A percentile compares a stretch with the other conserved stretches of the same genome.
These are phyloP conservation scores for Antheraea assamensis DNA, from an alignment of 2,888 invertebrate genomes.

Conservation along the genomic window DNA sequence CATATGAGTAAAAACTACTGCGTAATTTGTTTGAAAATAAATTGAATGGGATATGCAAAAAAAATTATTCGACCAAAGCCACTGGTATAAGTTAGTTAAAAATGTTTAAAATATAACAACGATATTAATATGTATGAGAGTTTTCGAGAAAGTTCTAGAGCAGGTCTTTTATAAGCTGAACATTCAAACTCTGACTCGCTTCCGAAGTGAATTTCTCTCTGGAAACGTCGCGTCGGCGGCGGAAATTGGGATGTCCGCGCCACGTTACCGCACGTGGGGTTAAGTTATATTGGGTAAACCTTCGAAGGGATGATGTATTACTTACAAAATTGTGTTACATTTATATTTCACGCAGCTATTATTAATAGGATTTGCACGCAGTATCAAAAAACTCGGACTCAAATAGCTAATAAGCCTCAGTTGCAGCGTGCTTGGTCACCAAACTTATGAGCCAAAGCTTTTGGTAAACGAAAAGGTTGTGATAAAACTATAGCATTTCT, in stretches of 20 bases:
- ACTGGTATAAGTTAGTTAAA: neutral
- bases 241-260: conserved; percentile 3
- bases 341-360: neutral
- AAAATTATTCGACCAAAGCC: neutral
- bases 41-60: too few species aligned
- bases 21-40: too few species aligned
- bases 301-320: neutral
- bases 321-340: neutral
- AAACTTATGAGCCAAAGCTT: too few species aligned
- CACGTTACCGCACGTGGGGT: conserved; percentile 2
- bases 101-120: neutral
- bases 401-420: neutral
- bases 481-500: neutral
- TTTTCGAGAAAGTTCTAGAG: neutral
- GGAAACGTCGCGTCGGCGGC: neutral
- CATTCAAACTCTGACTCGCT: neutral
- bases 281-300: conserved; percentile 1
- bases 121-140: neutral
- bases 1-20: too few species aligned
- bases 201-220: conserved; percentile 3
- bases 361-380: neutral
- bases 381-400: neutral
- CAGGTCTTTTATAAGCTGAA: neutral
- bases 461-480: neutral
- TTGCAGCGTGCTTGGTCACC: too few species aligned